Evolutionary conservation across 2,888 invertebrate genomes (phyloP), one percentile per base, ranked within the genome.

Genomic region (Microchrysa polita): DNA sequence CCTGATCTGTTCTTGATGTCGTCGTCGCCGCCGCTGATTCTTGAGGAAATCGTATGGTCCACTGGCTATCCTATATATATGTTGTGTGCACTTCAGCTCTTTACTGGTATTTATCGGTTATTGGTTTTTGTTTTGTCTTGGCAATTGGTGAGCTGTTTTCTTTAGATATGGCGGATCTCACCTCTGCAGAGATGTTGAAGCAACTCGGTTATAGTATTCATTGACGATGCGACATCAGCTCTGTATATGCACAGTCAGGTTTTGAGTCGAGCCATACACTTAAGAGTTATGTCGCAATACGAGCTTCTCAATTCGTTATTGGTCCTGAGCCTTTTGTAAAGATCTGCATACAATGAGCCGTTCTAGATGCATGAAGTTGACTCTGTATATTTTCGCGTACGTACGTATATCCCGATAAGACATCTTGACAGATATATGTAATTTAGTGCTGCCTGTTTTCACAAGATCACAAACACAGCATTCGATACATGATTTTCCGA

Each of bases 361-460:
- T 34, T 34, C 27, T 34, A 34, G 27, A 7, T 34, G 27, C 27
- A 34, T 34, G 27, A 7, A 34, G 18, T 55, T 18, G 22, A 18
- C 55, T 69, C 69, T 69, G 55, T 57, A 69, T 69, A 69, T 57
- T 55, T 63, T 44, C 67, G 63, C 73, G 63, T 72, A 75, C 65
- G 73, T 75, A 75, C 69, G 27, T 57, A 40, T 69, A 69, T 57
- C n/a, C n/a, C 55, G 69, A 69, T 69, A 69, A 69, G 57, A 18
- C 57, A 74, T 74, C 74, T 74, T 74, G 74, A 74, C 76, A 76
- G 74, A 76, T 74, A 73, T 74, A 76, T 74, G 74, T 76, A 76
- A 74, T 76, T 76, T 76, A 76, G 76, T 76, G 76, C 74, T 76
- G 76, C 76, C 76, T 76, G 74, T 76, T 76, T 75, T 75, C 74